Evolutionary conservation across 2,888 invertebrate genomes (phyloP).

Genomic region (Eubasilissa splendida): DNA sequence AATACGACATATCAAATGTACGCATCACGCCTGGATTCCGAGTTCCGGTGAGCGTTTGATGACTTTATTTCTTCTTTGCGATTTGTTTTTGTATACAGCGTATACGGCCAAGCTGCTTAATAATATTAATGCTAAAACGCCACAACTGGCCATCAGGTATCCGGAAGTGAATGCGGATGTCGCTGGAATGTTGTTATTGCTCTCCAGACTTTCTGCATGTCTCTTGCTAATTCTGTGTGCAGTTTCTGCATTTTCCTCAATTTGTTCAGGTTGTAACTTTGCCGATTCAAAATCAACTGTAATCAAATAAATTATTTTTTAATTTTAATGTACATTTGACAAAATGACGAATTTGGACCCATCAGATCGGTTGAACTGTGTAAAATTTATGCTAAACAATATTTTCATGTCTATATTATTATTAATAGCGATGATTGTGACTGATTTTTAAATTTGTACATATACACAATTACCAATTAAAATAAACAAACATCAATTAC

Average conservation of each 20-base stretch:
- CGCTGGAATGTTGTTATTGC: slow-evolving; percentile 15
- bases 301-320: slow-evolving; percentile 59
- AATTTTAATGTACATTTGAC: too few relatives aligned
- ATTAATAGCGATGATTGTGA: too few relatives aligned
- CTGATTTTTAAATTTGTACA: too few relatives aligned
- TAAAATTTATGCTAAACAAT: too few relatives aligned
- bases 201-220: slow-evolving; percentile 4
- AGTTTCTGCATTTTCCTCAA: background rate
- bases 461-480: too few relatives aligned
- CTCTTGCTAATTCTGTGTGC: slow-evolving; percentile 35
- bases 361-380: too few relatives aligned
- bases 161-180: slow-evolving; percentile 45
- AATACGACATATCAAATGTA: background rate
- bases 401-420: too few relatives aligned
- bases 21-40: background rate
- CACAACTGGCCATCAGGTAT: slow-evolving; percentile 47
- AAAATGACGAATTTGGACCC: too few relatives aligned
- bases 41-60: slow-evolving; percentile 39
- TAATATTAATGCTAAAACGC: slow-evolving; percentile 34
- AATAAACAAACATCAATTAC: too few relatives aligned
- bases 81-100: slow-evolving; percentile 8
- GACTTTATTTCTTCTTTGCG: slow-evolving; percentile 5
- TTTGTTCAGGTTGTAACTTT: slow-evolving; percentile 63
- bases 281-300: slow-evolving; percentile 68
- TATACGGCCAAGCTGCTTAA: slow-evolving; percentile 37